Evolutionary conservation across 2,113 vertebrate genomes (phyloP), one percentile per base, ranked within the genome.

Genomic region (Lophura nycthemera): DNA sequence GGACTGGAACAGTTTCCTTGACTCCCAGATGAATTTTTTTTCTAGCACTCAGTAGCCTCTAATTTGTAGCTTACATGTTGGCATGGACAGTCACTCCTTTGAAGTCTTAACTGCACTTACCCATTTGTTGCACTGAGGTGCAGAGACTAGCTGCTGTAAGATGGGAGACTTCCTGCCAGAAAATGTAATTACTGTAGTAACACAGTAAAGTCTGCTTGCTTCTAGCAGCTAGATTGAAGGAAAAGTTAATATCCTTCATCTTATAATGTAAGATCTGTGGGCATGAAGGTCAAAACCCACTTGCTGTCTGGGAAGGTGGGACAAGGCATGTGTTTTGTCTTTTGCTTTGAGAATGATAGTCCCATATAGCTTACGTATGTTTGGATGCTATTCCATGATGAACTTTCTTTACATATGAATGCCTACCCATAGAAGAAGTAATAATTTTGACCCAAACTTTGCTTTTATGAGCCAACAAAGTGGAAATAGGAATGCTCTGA

Each of bases 141-240:
- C 89, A 71, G 73, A 74, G 47, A 13, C 18, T 60, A 71, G 11
- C 83, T 92, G 42, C 74, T 47, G 47, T 78, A 50, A 47, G 65
- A 43, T 12, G 61, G 74, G 73, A 82, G 42, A 71, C 63, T 64
- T 89, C 77, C 92, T 95, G 78, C 52, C 47, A 50, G 82, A 54
- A 47, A 76, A 83, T 32, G 11, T 19, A 50, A 38, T 92, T 76
- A 64, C 14, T 76, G 4, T 40, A 34, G 34, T 29, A 10, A 88
- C 65, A 5, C 48, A 38, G 32, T 29, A 8, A 88, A 88, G 67
- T 42, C 63, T 43, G 13, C 29, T 64, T 54, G 19, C 19, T n/a
- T 59, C 57, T n/a, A 34, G 29, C 11, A 59, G 13, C 32, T 34
- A 13, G n/a, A 1, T 19, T 38, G 71, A 3, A 6, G 43, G 52